Percentiles rank a stretch among this genome's conserved stretches.
Evolutionary conservation across 2,113 vertebrate species (phyloP).

Genomic region (Cromileptes altivelis): DNA sequence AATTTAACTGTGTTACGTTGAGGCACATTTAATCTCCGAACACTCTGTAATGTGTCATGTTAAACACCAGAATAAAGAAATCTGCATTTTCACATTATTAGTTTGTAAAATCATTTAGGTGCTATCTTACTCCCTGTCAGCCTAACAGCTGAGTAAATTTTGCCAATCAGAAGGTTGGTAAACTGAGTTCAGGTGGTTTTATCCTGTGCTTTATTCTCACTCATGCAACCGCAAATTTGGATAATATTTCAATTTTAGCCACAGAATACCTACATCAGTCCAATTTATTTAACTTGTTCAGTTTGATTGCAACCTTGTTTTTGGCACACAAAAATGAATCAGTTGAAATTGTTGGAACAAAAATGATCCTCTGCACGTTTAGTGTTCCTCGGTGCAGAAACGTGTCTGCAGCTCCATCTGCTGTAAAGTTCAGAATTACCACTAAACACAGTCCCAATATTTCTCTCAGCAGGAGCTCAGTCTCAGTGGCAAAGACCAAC

Average conservation of each 20-base stretch:
- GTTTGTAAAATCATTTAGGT: neutral
- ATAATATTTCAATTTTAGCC: slow-evolving; percentile 19
- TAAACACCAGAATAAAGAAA: neutral
- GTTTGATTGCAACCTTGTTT: slow-evolving; percentile 52
- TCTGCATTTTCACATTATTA: neutral
- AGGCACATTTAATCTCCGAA: neutral
- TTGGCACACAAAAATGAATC: slow-evolving; percentile 31
- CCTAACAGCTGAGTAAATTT: slow-evolving; percentile 23
- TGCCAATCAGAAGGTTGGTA: slow-evolving; percentile 33
- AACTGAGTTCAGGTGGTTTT: slow-evolving; percentile 42
- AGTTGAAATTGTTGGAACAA: slow-evolving; percentile 33
- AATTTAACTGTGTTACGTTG: neutral
- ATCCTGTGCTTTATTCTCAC: slow-evolving; percentile 24
- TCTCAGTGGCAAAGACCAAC: slow-evolving; percentile 95
- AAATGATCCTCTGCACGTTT: slow-evolving; percentile 33
- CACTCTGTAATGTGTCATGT: neutral
- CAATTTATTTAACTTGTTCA: slow-evolving; percentile 39
- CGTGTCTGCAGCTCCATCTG: slow-evolving; percentile 77
- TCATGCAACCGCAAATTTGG: slow-evolving; percentile 31
- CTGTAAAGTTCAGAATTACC: slow-evolving; percentile 56
- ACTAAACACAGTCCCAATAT: slow-evolving; percentile 12
- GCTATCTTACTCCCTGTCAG: neutral
- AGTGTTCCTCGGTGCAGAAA: slow-evolving; percentile 28
- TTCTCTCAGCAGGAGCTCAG: slow-evolving; percentile 84
- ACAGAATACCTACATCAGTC: slow-evolving; percentile 19